Percentiles rank a stretch among this genome's conserved stretches.
Conservation (phyloP, 2,888 invertebrate species). For the Lacanobia oleracea region DNA sequence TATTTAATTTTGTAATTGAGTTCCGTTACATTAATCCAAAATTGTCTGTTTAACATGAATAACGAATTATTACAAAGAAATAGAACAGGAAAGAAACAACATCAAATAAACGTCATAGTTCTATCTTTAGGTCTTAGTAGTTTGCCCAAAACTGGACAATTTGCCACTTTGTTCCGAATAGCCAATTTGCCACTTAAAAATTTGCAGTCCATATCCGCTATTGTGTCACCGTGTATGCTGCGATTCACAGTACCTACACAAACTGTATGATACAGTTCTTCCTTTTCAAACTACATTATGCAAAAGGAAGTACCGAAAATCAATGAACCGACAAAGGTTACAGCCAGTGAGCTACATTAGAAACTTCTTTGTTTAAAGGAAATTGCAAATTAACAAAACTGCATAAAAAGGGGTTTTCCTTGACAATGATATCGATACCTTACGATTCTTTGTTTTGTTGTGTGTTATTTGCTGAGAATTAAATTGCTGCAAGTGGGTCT, state of each 20-base stretch:
- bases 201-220: slow-evolving; percentile 28
- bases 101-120: slow-evolving; percentile 1
- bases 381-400: slow-evolving; percentile 33
- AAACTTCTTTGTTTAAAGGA: slow-evolving; percentile 35
- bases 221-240: slow-evolving; percentile 5
- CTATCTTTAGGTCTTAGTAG: background rate
- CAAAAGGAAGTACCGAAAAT: slow-evolving; percentile 22
- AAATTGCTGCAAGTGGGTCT: background rate
- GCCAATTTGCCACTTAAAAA: slow-evolving; percentile 39
- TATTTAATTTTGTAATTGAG: slow-evolving; percentile 12
- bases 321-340: slow-evolving; percentile 37
- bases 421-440: slow-evolving; percentile 14
- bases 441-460: slow-evolving; percentile 2
- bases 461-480: slow-evolving; percentile 12
- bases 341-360: slow-evolving; percentile 4
- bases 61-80: slow-evolving; percentile 8
- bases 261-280: background rate
- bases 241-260: background rate
- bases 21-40: background rate
- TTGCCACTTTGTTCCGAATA: slow-evolving; percentile 36
- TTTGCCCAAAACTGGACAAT: slow-evolving; percentile 34
- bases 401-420: slow-evolving; percentile 22
- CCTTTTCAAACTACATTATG: background rate
- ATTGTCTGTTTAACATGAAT: background rate
- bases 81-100: background rate